Base-by-base conservation (phyloP, 2,888 invertebrate genomes). In the Hylaea fasciaria region DNA sequence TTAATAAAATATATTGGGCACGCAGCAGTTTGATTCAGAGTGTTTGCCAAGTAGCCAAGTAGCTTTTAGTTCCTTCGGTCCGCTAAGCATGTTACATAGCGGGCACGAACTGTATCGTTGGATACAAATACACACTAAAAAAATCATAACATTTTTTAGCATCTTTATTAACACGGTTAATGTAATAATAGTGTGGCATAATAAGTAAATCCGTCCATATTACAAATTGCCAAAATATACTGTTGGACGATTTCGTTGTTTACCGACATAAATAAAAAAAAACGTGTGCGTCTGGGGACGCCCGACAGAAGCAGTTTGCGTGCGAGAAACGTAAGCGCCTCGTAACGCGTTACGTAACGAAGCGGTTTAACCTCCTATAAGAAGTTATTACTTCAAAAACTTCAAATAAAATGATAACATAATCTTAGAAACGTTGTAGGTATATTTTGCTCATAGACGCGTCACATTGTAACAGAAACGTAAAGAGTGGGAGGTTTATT, bases 161-260 rank as follows among this genome's bases (percentile, higher is more conserved):
- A 22, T 22, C 22, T 22, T 5, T 22, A 22, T 22, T 22, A 3
- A 3, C 22, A 2, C 2, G 22, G 22, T 2, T 22, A n/a, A n/a
- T n/a, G n/a, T 5, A 2, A 22, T 22, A 22, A 53, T 11, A 12
- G 16, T 41, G 7, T 17, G 29, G 22, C 5, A 14, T 44, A 44
- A 13, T 22, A n/a, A n/a, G n/a, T 29, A 1, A 40, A 46, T 58
- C 58, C 58, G 58, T 58, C 58, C 58, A 52, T 48, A 58, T 57
- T 48, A 48, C 46, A 32, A 41, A 22, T 16, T 39, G 29, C 29
- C 40, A 35, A 44, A 22, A 13, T 10, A 32, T 37, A 10, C 10
- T 37, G 37, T 12, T 37, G 37, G 12, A 2, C 10, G 37, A 37
- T 37, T 12, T 37, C 10, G 37, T n/a, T 37, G 10, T 37, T 37